Evolutionary conservation across 2,888 invertebrate species (phyloP), one percentile per base, ranked within the genome.

Genomic region (Hemistola chrysoprasaria): DNA sequence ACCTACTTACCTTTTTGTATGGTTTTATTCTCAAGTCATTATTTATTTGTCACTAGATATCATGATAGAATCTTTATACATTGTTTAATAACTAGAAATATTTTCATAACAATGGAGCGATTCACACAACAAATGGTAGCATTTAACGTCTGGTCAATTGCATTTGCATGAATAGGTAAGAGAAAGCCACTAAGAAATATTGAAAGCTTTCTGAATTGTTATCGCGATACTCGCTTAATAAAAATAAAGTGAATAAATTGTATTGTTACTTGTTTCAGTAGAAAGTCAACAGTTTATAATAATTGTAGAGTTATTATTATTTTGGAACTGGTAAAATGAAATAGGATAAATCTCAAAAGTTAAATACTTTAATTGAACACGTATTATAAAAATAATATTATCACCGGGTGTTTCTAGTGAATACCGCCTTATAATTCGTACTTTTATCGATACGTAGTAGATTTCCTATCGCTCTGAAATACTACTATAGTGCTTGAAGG

Each of bases 161-260:
- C 9, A 38, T 42, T 46, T 42, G 34, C 46, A 46, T 50, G 46
- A 46, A 40, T 42, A 30, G 29, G 20, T 26, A 39, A 28, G 49
- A 40, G 49, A 50, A 50, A 50, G 46, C 23, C 34, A 22, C n/a
- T n/a, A n/a, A n/a, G 29, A 44, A 35, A 39, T 44, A 44, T 34
- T 27, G 34, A 44, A 35, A 35, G 34, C 38, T 44, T 39, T 39
- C 26, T 30, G 22, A 10, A 38, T 30, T 39, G 30, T 33, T 37
- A 38, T 33, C 16, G 21, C 11, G 32, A 21, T 42, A 29, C 24
- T 11, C 8, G 27, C 26, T 31, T 35, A 11, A 31, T 24, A 16
- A 29, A 41, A 36, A 41, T 35, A 35, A 35, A 30, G 35, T 22
- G 30, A 40, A 8, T 29, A 33, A 29, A 35, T 29, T 21, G 37